Conservation (phyloP, 2,888 invertebrate species). For the Leptopilina myrica region DNA sequence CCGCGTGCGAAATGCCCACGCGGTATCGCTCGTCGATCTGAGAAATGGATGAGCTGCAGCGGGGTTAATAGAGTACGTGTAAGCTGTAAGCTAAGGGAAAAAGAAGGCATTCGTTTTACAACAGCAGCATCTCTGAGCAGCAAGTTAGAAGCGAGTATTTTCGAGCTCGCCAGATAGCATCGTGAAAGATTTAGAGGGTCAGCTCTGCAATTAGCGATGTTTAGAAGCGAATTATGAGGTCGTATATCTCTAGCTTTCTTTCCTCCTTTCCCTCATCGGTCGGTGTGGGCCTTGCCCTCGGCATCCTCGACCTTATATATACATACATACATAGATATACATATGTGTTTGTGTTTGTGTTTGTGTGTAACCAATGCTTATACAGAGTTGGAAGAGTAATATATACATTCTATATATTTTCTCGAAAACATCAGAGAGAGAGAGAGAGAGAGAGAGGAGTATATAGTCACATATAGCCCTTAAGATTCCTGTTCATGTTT, state of each 20-base stretch:
- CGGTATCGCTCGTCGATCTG: constrained; percentile 59
- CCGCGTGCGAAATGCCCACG: constrained; percentile 39
- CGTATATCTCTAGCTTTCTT: constrained; percentile 64
- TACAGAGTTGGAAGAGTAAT: not conserved
- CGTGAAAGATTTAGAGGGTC: constrained; percentile 70
- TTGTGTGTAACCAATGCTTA: not conserved
- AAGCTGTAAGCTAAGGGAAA: constrained; percentile 46
- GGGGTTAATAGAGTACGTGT: constrained; percentile 61
- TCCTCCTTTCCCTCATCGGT: constrained; percentile 48
- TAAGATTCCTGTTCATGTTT: constrained; percentile 43
- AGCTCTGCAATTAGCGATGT: constrained; percentile 70
- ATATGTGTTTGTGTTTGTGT: no score
- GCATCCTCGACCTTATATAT: constrained; percentile 10
- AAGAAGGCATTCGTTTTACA: constrained; percentile 34
- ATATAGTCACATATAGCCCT: not conserved
- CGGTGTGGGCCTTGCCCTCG: constrained; percentile 47
- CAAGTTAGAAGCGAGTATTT: constrained; percentile 54
- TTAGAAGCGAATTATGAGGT: constrained; percentile 71
- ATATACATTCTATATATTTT: constrained; percentile 19
- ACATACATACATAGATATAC: no score
- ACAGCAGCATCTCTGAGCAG: constrained; percentile 41
- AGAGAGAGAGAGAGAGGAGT: not conserved
- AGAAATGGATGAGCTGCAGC: constrained; percentile 57
- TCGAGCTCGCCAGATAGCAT: constrained; percentile 61
- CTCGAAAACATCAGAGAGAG: not conserved